A percentile compares a stretch with the other conserved stretches of the same genome.
These are phyloP conservation scores for Chrysotoxum bicinctum DNA, from an alignment of 2,888 invertebrate genomes.

Conservation along the genomic window DNA sequence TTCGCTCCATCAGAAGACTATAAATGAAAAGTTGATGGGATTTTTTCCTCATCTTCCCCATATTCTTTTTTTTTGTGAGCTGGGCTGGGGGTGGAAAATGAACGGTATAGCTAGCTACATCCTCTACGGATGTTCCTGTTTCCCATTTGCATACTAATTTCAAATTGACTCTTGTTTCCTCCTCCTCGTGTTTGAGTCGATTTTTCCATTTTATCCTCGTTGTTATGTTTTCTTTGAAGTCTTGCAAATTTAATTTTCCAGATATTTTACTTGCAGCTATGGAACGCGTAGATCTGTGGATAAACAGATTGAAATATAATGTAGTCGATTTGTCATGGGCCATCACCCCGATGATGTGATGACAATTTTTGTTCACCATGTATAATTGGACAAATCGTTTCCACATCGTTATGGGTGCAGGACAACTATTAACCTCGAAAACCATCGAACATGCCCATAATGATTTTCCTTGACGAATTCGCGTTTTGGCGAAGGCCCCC, in stretches of 20 bases:
- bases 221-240: slow-evolving; percentile 58
- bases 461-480: slow-evolving; percentile 51
- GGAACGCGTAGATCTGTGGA: slow-evolving; percentile 52
- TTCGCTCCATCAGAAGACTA: slow-evolving; percentile 35
- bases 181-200: slow-evolving; percentile 24
- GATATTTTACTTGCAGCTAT: slow-evolving; percentile 35
- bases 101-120: background rate
- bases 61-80: background rate
- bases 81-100: slow-evolving; percentile 15
- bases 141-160: slow-evolving; percentile 68
- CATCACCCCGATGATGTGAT: slow-evolving; percentile 47
- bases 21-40: slow-evolving; percentile 70
- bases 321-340: slow-evolving; percentile 58
- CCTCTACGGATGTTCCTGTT: slow-evolving; percentile 17
- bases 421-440: slow-evolving; percentile 57
- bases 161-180: slow-evolving; percentile 64
- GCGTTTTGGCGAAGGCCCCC: slow-evolving; percentile 75
- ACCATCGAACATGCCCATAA: slow-evolving; percentile 77
- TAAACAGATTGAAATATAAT: slow-evolving; percentile 64
- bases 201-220: background rate
- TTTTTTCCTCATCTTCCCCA: slow-evolving; percentile 44
- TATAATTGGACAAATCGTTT: slow-evolving; percentile 57
- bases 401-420: slow-evolving; percentile 57
- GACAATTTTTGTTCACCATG: slow-evolving; percentile 46
- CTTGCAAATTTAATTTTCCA: slow-evolving; percentile 48